phyloP scores from a whole-genome alignment of 2,888 invertebrate species.

The Orchestes rusci region DNA sequence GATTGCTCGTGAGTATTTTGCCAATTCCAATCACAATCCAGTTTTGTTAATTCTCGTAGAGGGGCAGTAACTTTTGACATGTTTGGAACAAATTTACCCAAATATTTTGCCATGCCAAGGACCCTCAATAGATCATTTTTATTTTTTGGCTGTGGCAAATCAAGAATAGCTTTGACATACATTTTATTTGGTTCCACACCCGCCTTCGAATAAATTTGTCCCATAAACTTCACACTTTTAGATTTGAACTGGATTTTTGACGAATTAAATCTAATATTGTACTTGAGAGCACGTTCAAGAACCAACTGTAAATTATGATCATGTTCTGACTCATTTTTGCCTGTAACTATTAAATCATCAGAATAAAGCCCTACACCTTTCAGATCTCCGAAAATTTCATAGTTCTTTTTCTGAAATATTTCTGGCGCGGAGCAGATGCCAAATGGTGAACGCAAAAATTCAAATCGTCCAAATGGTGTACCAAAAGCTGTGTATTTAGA shows the following conservation, averaged over 20 bases:
- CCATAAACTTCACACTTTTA: slow-evolving; percentile 15
- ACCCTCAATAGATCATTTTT: slow-evolving; percentile 24
- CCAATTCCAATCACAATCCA: slow-evolving; percentile 24
- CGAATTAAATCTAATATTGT: slow-evolving; percentile 24
- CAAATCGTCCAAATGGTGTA: slow-evolving; percentile 11
- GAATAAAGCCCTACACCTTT: slow-evolving; percentile 24
- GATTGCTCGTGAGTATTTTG: slow-evolving; percentile 16
- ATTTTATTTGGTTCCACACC: slow-evolving; percentile 19
- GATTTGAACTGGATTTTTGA: slow-evolving; percentile 19
- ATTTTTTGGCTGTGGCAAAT: slow-evolving; percentile 23
- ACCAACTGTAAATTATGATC: slow-evolving; percentile 20
- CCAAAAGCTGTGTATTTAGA: not conserved
- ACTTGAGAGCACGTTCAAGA: slow-evolving; percentile 21
- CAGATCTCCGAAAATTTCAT: slow-evolving; percentile 25
- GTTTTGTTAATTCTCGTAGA: slow-evolving; percentile 27
- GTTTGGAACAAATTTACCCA: slow-evolving; percentile 17
- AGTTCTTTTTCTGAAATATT: slow-evolving; percentile 2
- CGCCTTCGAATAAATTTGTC: slow-evolving; percentile 19
- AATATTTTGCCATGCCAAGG: slow-evolving; percentile 27
- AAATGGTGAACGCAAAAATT: not conserved
- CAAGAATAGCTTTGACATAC: slow-evolving; percentile 26
- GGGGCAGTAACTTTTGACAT: slow-evolving; percentile 6
- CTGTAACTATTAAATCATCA: slow-evolving; percentile 22
- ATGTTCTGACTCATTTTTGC: slow-evolving; percentile 22
- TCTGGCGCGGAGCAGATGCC: not conserved